Evolutionary conservation across 2,888 invertebrate species (phyloP).

Genomic region (Meiosimyza decipiens): DNA sequence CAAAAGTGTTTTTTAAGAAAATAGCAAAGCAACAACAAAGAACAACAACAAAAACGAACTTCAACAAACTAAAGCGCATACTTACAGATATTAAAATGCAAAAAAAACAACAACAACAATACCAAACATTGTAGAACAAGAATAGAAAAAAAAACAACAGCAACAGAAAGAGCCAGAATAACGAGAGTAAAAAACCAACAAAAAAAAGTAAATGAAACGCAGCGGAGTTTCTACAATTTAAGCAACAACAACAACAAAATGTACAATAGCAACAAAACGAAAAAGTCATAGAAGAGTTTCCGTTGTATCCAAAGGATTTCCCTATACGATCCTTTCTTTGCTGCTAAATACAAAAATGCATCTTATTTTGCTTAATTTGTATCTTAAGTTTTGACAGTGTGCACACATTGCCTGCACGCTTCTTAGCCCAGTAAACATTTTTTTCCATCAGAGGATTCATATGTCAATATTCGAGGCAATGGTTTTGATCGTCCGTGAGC

Average conservation of each 20-base stretch:
- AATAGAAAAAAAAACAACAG: conserved; percentile 32
- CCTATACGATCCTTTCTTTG: conserved; percentile 1
- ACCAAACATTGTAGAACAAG: background rate
- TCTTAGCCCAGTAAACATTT: no score
- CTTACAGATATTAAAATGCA: conserved; percentile 54
- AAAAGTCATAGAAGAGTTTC: background rate
- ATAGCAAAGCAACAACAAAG: conserved; percentile 22
- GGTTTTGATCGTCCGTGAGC: no score
- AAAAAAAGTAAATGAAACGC: conserved; percentile 5
- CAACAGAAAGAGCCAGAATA: background rate
- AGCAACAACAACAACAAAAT: background rate
- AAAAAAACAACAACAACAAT: conserved; percentile 33
- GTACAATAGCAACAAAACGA: background rate
- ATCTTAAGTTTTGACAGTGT: conserved; percentile 19
- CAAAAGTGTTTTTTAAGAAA: conserved; percentile 30
- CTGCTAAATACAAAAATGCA: conserved; percentile 6
- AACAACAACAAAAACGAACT: conserved; percentile 40
- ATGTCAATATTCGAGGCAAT: no score
- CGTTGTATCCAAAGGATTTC: conserved; percentile 3
- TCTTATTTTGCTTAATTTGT: conserved; percentile 31
- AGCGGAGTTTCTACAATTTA: background rate
- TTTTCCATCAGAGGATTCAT: no score
- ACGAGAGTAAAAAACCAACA: conserved; percentile 34
- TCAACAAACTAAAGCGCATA: conserved; percentile 38
- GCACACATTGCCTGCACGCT: background rate